phyloP scores from a whole-genome alignment of 2,797 vertebrate genomes.

The Pelobates cultripes region DNA sequence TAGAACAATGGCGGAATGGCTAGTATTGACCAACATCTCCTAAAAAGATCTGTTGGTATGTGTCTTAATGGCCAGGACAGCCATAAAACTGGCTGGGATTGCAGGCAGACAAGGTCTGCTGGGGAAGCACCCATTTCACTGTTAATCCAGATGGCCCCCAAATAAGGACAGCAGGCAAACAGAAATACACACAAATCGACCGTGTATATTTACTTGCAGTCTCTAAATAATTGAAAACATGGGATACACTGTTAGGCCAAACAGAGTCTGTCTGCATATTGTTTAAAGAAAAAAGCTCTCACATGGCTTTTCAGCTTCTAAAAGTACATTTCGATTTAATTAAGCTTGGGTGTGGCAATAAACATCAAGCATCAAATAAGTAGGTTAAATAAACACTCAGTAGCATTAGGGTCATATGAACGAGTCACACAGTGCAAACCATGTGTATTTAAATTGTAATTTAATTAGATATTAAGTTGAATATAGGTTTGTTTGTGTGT shows the following conservation, averaged over 20 bases:
- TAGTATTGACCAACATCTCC: background rate
- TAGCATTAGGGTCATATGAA: too few species aligned
- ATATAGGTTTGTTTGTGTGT: too few species aligned
- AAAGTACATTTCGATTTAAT: too few species aligned
- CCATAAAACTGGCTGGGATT: background rate
- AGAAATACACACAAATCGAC: background rate
- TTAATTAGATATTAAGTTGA: too few species aligned
- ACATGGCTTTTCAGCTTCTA: background rate
- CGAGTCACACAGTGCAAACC: too few species aligned
- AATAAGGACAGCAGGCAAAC: background rate
- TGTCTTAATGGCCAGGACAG: conserved; percentile 7
- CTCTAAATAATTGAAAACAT: background rate
- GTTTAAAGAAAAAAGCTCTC: background rate
- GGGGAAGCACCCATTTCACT: background rate
- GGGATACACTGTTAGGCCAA: background rate
- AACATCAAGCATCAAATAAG: too few species aligned
- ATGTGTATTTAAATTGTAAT: too few species aligned
- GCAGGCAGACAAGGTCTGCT: conserved; percentile 2
- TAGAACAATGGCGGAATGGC: background rate
- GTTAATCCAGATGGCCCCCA: conserved; percentile 7
- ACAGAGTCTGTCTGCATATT: background rate
- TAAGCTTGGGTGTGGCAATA: too few species aligned
- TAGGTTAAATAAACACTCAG: too few species aligned
- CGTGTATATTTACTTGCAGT: background rate
- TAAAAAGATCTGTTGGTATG: background rate